phyloP scores from a whole-genome alignment of 2,113 vertebrate genomes.

The Chionodraco myersi region DNA sequence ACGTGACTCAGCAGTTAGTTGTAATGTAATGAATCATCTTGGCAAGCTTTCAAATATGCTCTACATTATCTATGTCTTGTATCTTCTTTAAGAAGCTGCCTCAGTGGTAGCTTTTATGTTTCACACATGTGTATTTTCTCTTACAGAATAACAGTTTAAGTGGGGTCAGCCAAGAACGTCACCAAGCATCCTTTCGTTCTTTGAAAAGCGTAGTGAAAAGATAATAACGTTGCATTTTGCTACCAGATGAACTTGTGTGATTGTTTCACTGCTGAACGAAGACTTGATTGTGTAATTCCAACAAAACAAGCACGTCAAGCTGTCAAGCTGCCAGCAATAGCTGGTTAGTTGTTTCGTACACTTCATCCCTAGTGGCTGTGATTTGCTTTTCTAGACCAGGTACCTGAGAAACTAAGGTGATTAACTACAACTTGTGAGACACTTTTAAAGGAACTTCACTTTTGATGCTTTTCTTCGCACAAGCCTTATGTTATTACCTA shows the following conservation, averaged over 20 bases:
- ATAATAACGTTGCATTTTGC: not conserved
- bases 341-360: not conserved
- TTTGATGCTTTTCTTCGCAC: not conserved
- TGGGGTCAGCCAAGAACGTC: not conserved
- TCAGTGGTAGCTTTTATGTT: not conserved
- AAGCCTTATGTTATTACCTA: slow-evolving; percentile 18
- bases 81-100: not conserved
- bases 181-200: not conserved
- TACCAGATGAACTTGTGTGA: not conserved
- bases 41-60: slow-evolving; percentile 11
- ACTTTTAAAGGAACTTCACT: not conserved
- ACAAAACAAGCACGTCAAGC: not conserved
- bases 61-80: not conserved
- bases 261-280: slow-evolving; percentile 8
- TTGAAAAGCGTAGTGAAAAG: slow-evolving; percentile 9
- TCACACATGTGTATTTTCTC: not conserved
- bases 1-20: slow-evolving; percentile 39
- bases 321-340: not conserved
- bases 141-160: not conserved
- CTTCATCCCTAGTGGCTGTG: not conserved
- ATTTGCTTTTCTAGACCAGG: not conserved
- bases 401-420: slow-evolving; percentile 19
- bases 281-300: slow-evolving; percentile 13
- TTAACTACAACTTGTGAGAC: slow-evolving; percentile 4
- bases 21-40: slow-evolving; percentile 31